Evolutionary conservation across 2,113 vertebrate genomes (phyloP).

Genomic region (Passer montanus): DNA sequence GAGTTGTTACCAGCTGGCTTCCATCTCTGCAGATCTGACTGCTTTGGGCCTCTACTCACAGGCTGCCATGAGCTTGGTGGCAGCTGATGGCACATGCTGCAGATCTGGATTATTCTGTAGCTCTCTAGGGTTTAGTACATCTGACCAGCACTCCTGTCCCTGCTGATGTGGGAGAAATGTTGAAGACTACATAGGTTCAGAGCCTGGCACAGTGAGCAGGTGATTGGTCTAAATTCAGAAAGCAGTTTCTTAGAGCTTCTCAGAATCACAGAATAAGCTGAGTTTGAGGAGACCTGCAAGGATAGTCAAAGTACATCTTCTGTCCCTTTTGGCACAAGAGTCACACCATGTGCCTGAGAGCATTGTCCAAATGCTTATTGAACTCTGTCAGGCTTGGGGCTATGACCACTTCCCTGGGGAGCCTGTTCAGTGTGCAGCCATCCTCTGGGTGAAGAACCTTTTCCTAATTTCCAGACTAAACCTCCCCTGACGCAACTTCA

Average conservation of each 20-base stretch:
- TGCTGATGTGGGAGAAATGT: not conserved
- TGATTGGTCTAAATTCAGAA: not conserved
- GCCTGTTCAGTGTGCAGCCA: not conserved
- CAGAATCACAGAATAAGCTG: not conserved
- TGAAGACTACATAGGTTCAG: not conserved
- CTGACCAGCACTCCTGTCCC: not conserved
- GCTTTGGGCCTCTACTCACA: accelerated
- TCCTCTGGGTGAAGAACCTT: not conserved
- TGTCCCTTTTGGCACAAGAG: not conserved
- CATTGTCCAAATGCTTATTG: not conserved
- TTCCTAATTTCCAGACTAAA: not conserved
- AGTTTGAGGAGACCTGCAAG: not conserved
- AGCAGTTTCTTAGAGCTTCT: not conserved
- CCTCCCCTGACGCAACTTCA: not conserved
- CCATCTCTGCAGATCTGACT: not conserved
- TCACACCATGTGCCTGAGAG: not conserved
- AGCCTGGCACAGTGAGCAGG: not conserved
- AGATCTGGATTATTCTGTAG: not conserved
- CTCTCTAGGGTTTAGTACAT: not conserved
- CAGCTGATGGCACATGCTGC: not conserved
- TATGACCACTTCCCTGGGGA: not conserved
- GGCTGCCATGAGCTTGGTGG: accelerated
- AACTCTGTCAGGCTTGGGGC: not conserved
- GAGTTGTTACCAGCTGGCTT: not conserved
- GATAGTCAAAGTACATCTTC: accelerated